Percentiles rank a stretch among this genome's conserved stretches.
These are phyloP conservation scores for Myoxocephalus aenaeus DNA, from an alignment of 2,797 vertebrate genomes.

Conservation along the genomic window DNA sequence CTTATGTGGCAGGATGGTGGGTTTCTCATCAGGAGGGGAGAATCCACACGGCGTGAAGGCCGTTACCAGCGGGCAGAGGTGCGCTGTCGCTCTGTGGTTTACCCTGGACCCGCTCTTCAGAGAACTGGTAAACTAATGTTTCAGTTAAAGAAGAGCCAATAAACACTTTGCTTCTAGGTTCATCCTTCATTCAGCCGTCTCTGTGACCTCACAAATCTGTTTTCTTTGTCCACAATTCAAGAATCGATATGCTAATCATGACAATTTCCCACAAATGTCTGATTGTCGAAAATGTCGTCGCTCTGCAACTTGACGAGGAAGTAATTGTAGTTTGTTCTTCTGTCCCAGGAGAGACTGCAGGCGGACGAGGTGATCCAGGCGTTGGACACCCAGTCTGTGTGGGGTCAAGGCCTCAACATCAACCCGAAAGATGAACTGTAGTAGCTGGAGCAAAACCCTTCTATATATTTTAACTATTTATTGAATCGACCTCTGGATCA, in stretches of 20 bases:
- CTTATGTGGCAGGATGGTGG: slow-evolving; percentile 94
- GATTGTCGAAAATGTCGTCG: neutral
- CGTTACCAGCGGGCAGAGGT: slow-evolving; percentile 94
- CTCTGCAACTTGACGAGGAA: neutral
- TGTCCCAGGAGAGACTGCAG: slow-evolving; percentile 91
- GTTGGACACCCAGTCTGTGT: slow-evolving; percentile 85
- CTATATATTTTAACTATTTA: slow-evolving; percentile 88
- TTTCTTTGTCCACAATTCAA: too few species aligned
- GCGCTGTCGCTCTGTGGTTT: slow-evolving; percentile 97
- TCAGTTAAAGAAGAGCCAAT: neutral
- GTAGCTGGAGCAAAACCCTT: slow-evolving; percentile 44
- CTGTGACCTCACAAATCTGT: neutral
- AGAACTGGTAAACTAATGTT: slow-evolving; percentile 88
- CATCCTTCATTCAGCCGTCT: neutral
- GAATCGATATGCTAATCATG: too few species aligned
- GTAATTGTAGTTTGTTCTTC: neutral
- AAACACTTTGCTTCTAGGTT: neutral
- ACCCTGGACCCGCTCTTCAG: slow-evolving; percentile 96
- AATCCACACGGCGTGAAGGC: slow-evolving; percentile 98
- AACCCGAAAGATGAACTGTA: slow-evolving; percentile 97
- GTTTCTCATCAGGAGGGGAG: slow-evolving; percentile 96
- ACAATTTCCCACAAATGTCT: too few species aligned
- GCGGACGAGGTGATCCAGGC: slow-evolving; percentile 93
- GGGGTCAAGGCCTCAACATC: slow-evolving; percentile 84
- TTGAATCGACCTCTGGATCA: slow-evolving; percentile 91